These are phyloP conservation scores for Helicoverpa armigera DNA, from an alignment of 1,140 invertebrate genomes.

Conservation along the genomic window DNA sequence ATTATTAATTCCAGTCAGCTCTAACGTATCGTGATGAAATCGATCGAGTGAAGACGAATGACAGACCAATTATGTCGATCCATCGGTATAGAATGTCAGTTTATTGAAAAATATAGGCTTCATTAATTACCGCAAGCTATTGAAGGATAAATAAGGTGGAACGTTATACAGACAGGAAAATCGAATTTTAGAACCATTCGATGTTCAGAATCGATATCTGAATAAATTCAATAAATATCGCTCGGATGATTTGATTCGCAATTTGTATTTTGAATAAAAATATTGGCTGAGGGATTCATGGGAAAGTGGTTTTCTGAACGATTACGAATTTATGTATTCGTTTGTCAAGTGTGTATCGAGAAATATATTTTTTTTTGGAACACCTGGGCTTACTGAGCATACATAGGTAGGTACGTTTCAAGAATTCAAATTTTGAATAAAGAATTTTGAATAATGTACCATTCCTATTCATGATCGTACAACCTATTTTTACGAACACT, in stretches of 20 bases:
- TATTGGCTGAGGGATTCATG: background rate
- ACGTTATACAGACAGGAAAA: background rate
- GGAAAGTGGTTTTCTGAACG: background rate
- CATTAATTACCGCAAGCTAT: background rate
- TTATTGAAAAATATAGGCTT: slow-evolving; percentile 14
- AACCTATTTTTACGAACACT: too few relatives aligned
- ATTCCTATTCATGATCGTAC: too few relatives aligned
- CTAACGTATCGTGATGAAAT: slow-evolving; percentile 41
- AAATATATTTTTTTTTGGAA: too few relatives aligned
- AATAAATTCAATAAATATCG: slow-evolving; percentile 15
- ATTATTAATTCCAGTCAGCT: slow-evolving; percentile 46
- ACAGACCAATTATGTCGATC: slow-evolving; percentile 38
- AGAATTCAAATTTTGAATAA: too few relatives aligned
- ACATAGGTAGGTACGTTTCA: too few relatives aligned
- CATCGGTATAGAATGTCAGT: background rate
- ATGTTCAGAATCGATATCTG: background rate
- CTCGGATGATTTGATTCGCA: background rate
- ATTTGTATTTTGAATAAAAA: slow-evolving; percentile 14
- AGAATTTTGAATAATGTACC: too few relatives aligned
- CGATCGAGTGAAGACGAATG: slow-evolving; percentile 20
- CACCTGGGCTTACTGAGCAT: too few relatives aligned
- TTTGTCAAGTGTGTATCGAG: background rate
- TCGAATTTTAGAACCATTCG: background rate
- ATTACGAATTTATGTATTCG: background rate
- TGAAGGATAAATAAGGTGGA: background rate